Percentiles rank a stretch among this genome's conserved stretches.
These are phyloP conservation scores for Eclectus roratus DNA, from an alignment of 2,113 vertebrate species.

Conservation along the genomic window DNA sequence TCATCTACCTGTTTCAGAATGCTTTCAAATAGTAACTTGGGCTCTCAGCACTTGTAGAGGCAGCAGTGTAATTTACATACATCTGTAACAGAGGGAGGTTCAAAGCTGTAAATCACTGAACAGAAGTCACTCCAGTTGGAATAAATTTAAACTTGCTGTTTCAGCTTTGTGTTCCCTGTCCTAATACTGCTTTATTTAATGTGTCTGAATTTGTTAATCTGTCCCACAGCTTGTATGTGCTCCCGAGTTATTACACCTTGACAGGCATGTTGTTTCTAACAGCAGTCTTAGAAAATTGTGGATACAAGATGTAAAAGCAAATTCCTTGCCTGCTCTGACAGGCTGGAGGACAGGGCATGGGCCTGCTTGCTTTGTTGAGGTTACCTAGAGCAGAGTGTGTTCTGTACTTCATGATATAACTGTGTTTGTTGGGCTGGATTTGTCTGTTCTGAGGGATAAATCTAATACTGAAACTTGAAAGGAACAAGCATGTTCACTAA, in stretches of 20 bases:
- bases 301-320: not conserved
- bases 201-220: not conserved
- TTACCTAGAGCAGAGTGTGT: not conserved
- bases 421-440: not conserved
- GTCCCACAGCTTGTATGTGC: not conserved
- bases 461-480: not conserved
- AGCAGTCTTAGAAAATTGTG: not conserved
- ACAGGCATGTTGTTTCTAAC: not conserved
- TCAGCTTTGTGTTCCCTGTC: not conserved
- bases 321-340: not conserved
- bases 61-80: fast-evolving
- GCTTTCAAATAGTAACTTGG: not conserved
- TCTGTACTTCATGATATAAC: not conserved
- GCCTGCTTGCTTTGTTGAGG: not conserved
- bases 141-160: not conserved
- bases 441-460: not conserved
- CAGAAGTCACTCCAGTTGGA: not conserved
- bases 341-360: fast-evolving
- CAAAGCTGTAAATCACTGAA: not conserved
- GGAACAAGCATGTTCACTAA: not conserved
- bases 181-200: not conserved
- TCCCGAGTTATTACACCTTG: not conserved
- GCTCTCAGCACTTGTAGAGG: not conserved
- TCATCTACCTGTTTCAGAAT: not conserved
- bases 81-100: not conserved